Percentiles rank a stretch among this genome's conserved stretches.
These are phyloP conservation scores for Sesamia nonagrioides DNA, from an alignment of 1,140 invertebrate genomes.

Conservation along the genomic window DNA sequence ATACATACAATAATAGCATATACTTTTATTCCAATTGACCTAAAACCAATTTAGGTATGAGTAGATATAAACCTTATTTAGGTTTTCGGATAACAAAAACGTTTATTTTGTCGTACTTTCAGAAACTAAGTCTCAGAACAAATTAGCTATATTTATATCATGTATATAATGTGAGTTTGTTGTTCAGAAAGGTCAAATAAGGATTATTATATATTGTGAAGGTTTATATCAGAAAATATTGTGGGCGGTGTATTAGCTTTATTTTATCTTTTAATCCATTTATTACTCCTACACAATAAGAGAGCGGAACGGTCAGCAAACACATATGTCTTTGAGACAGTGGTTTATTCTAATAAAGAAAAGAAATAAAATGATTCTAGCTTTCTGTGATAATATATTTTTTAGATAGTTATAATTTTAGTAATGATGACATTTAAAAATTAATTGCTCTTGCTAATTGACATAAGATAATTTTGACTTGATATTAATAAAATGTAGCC, in stretches of 20 bases:
- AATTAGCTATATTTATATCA: not conserved
- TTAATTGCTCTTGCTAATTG: no score
- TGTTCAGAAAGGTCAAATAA: conserved; percentile 12
- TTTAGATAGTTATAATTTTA: no score
- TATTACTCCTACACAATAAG: not conserved
- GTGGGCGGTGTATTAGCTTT: not conserved
- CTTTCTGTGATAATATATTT: no score
- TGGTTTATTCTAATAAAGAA: no score
- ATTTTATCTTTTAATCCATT: conserved; percentile 10
- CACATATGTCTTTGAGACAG: not conserved
- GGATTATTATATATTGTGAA: conserved; percentile 26
- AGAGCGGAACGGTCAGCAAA: not conserved
- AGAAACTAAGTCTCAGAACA: conserved; percentile 11
- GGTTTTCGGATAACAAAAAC: conserved; percentile 28
- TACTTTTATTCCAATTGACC: conserved; percentile 3
- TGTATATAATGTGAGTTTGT: not conserved
- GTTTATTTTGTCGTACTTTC: conserved; percentile 30
- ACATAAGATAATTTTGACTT: no score
- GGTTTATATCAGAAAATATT: conserved; percentile 3
- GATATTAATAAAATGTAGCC: no score
- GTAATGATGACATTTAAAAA: no score
- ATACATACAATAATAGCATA: no score
- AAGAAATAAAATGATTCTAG: not conserved
- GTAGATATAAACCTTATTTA: conserved; percentile 7
- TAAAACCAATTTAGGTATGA: conserved; percentile 5